Percentiles rank a stretch among this genome's conserved stretches.
Conservation (phyloP, 1,140 invertebrate species). For the Drosophila santomea region DNA sequence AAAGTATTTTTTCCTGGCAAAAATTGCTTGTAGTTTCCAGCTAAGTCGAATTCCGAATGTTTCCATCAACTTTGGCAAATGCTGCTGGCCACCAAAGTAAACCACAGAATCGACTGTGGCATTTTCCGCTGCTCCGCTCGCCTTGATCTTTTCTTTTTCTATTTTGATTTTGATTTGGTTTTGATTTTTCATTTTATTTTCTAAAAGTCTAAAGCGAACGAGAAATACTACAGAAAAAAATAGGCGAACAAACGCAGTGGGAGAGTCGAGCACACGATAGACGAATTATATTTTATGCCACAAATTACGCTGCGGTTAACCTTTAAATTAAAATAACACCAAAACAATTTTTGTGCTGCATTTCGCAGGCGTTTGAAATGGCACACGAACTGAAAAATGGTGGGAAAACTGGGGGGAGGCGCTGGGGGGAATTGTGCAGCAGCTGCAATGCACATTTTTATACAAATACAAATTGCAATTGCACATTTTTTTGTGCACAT, state of each 20-base stretch:
- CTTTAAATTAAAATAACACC: conserved; percentile 84
- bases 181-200: conserved; percentile 29
- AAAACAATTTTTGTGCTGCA: conserved; percentile 80
- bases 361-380: conserved; percentile 49
- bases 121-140: conserved; percentile 23
- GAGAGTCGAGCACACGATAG: conserved; percentile 53
- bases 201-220: conserved; percentile 1
- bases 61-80: conserved; percentile 22
- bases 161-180: conserved; percentile 11
- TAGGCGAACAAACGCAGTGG: background rate
- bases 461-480: conserved; percentile 71
- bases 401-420: background rate
- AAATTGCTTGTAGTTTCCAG: background rate
- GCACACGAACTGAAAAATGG: conserved; percentile 11
- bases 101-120: conserved; percentile 31
- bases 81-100: conserved; percentile 33
- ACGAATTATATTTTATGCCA: conserved; percentile 83
- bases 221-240: background rate
- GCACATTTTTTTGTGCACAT: conserved; percentile 21
- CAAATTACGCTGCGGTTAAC: conserved; percentile 83
- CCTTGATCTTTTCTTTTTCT: conserved; percentile 49
- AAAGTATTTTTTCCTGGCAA: background rate
- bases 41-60: conserved; percentile 1
- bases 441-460: conserved; percentile 69
- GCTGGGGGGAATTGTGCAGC: conserved; percentile 22